Evolutionary conservation across 2,113 vertebrate genomes (phyloP), one percentile per base, ranked within the genome.

Genomic region (Montifringilla adamsi): DNA sequence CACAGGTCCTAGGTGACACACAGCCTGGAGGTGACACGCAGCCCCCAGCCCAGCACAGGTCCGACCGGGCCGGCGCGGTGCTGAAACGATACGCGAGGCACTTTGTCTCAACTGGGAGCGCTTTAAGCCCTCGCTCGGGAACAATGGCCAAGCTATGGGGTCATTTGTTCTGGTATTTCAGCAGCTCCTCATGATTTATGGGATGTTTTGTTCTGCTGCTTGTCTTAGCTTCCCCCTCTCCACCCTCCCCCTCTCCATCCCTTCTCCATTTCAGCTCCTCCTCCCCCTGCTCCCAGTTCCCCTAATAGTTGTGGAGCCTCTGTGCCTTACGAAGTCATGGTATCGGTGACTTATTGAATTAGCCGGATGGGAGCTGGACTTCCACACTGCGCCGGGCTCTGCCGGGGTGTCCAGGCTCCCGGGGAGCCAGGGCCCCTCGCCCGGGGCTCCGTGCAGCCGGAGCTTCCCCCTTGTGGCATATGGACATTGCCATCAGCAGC

Each of bases 161-260:
- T 97, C 96, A 96, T 97, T 96, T 97, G 95, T 96, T 97, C 96
- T 96, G 96, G 95, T 96, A 84, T 96, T 97, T 97, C 96, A 97
- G 94, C 96, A 95, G 95, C 96, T 97, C 84, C 93, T 92, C 90
- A 58, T 97, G 96, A 97, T 97, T 97, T 97, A 97, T 97, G 96
- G 90, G 92, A 95, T 96, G 95, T 97, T 97, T 97, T 97, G 96
- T 97, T 97, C 97, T 96, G 96, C 93, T 96, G 94, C 96, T 96
- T 95, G 95, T 97, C 88, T 96, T 95, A 94, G 86, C 83, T 87
- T 93, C 85, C 94, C 93, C 94, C 96, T 90, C 69, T 91, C 91
- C 90, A 75, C 96, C 93, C 95, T 94, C 93, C 92, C 89, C 18
- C 53, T 95, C 95, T 97, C 96, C 87, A 90, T 92, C 87, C 88